A percentile compares a stretch with the other conserved stretches of the same genome.
phyloP scores from a whole-genome alignment of 2,888 invertebrate genomes.

The Lepidochitona cinerea region DNA sequence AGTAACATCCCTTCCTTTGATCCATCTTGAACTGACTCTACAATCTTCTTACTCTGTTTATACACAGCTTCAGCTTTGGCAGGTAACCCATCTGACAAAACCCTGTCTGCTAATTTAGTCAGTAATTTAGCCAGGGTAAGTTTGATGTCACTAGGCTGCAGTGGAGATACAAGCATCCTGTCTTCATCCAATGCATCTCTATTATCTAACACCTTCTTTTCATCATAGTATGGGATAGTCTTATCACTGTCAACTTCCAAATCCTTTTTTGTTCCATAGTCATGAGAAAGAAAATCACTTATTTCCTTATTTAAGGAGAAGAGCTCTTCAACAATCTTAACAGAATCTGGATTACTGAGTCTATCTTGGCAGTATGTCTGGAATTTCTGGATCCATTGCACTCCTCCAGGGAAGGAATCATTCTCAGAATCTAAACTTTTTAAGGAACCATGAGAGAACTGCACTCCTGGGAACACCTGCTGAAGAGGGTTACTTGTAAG shows the following conservation, averaged over 20 bases:
- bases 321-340: constrained; percentile 33
- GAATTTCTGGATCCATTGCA: constrained; percentile 58
- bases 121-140: constrained; percentile 54
- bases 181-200: constrained; percentile 53
- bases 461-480: constrained; percentile 41
- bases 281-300: not conserved
- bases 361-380: constrained; percentile 56
- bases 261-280: constrained; percentile 27
- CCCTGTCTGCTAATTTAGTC: constrained; percentile 51
- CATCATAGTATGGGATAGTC: not conserved
- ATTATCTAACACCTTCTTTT: not conserved
- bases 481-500: not conserved
- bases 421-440: constrained; percentile 40
- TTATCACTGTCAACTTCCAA: constrained; percentile 9
- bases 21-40: constrained; percentile 61
- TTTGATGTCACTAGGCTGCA: constrained; percentile 54
- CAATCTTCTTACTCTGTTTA: constrained; percentile 56
- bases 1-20: constrained; percentile 55
- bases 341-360: constrained; percentile 50
- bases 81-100: constrained; percentile 52
- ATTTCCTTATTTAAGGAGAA: not conserved
- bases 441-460: constrained; percentile 30
- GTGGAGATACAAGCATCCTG: constrained; percentile 54
- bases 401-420: constrained; percentile 19
- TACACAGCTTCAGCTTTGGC: constrained; percentile 54